Base-by-base conservation (phyloP, 2,113 vertebrate species). In the Butorides virescens region DNA sequence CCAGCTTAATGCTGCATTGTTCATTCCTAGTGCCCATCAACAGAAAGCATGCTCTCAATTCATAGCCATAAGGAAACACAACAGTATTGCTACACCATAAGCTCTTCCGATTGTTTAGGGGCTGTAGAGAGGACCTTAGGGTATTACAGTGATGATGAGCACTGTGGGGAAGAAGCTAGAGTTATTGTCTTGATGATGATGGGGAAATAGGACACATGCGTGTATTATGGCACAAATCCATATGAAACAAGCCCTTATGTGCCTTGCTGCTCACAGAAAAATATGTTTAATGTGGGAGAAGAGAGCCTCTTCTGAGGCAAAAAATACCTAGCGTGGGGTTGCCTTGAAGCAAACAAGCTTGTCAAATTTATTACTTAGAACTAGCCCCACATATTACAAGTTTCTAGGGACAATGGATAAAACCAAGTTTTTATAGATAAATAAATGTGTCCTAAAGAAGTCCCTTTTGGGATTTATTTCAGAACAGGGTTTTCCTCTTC, bases 1-100 rank as follows among this genome's bases (percentile, higher is more conserved):
- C 88, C 90, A 96, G 55, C 92, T 96, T 95, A 96, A 92, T 74
- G 86, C 78, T 86, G 75, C 63, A 90, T 93, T 96, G 93, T 96
- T 96, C 88, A 83, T 92, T 96, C 74, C 79, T 96, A 94, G 92
- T 26, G 90, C 75, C 90, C 85, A 88, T 96, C 95, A 96, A 88
- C 32, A 71, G 95, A 93, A 96, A 92, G 90, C 93, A 96, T 42
- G 90, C 85, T 94, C 82, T 91, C 90, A 90, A 83, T 90, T 90
- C 85, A 92, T 16, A 88, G 94, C 87, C 90, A 93, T 76, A 93
- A 95, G 90, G 85, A 73, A 88, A 87, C 65, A 94, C 93, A 94
- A 87, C 61, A 87, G 76, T 34, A 61, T 63, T 72, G 80, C 88
- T 74, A 65, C 11, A 15, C 77, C 70, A 75, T 81, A 75, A 91